Evolutionary conservation across 1,140 invertebrate genomes (phyloP).

Genomic region (Microvelia longipes): DNA sequence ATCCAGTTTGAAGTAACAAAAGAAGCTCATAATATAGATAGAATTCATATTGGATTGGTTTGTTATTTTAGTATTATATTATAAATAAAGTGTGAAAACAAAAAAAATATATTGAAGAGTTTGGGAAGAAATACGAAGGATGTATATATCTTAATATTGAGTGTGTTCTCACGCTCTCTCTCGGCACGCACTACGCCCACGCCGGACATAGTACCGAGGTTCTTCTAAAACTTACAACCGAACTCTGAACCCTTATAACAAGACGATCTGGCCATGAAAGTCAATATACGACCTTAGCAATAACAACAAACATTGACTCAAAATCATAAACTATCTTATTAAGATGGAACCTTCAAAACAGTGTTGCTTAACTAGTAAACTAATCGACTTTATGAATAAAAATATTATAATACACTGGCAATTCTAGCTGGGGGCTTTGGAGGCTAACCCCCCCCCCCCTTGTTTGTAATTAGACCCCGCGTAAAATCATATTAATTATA

Average conservation of each 20-base stretch:
- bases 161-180: not conserved
- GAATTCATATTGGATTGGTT: too few species aligned
- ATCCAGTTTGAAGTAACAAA: too few species aligned
- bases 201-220: not conserved
- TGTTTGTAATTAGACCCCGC: too few species aligned
- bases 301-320: not conserved
- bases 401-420: too few species aligned
- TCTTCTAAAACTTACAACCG: not conserved
- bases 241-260: not conserved
- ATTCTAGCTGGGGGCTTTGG: too few species aligned
- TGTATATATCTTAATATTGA: not conserved
- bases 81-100: not conserved
- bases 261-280: not conserved
- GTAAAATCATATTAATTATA: too few species aligned
- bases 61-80: not conserved
- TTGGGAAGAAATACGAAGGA: not conserved
- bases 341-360: not conserved
- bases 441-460: too few species aligned
- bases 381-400: too few species aligned
- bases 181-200: not conserved
- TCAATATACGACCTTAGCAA: not conserved
- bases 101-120: too few species aligned
- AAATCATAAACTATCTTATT: too few species aligned
- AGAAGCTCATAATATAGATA: too few species aligned
- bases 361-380: too few species aligned